Conservation (phyloP, 1,140 invertebrate species). For the Brachionus koreanus region DNA sequence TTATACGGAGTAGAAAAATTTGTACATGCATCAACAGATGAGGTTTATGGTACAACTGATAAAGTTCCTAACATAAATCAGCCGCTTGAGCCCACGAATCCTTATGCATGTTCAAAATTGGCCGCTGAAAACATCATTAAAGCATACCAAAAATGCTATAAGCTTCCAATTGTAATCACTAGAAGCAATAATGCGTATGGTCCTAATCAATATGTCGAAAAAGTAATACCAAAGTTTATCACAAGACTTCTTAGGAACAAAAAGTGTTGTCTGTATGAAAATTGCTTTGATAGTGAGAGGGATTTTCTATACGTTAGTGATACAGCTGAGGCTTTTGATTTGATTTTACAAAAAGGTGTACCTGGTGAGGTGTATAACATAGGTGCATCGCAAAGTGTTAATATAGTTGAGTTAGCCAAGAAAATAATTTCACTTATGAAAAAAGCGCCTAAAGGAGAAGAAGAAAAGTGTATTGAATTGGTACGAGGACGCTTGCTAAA, state of each 20-base stretch:
- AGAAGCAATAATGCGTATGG: constrained; percentile 58
- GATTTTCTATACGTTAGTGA: constrained; percentile 55
- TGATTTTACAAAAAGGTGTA: constrained; percentile 51
- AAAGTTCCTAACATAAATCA: constrained; percentile 34
- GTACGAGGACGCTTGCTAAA: constrained; percentile 56
- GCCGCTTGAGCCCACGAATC: constrained; percentile 52
- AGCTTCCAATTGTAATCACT: constrained; percentile 52
- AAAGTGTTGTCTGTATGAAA: constrained; percentile 52
- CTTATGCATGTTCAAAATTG: constrained; percentile 57
- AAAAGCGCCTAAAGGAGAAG: constrained; percentile 47
- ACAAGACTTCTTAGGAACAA: constrained; percentile 49
- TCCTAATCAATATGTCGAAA: constrained; percentile 55
- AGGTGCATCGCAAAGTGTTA: constrained; percentile 53
- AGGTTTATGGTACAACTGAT: constrained; percentile 49
- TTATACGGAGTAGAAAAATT: constrained; percentile 49
- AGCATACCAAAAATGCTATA: constrained; percentile 48
- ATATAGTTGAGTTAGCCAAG: constrained; percentile 46
- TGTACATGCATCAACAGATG: constrained; percentile 55
- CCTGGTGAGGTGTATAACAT: constrained; percentile 55
- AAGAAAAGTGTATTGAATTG: constrained; percentile 16
- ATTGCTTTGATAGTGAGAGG: constrained; percentile 48
- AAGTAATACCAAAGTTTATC: constrained; percentile 54
- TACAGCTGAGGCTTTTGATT: constrained; percentile 51
- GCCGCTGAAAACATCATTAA: constrained; percentile 47
- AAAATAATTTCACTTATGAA: constrained; percentile 46